Base-by-base conservation (phyloP, 2,797 vertebrate species). In the Sebastolobus alascanus region DNA sequence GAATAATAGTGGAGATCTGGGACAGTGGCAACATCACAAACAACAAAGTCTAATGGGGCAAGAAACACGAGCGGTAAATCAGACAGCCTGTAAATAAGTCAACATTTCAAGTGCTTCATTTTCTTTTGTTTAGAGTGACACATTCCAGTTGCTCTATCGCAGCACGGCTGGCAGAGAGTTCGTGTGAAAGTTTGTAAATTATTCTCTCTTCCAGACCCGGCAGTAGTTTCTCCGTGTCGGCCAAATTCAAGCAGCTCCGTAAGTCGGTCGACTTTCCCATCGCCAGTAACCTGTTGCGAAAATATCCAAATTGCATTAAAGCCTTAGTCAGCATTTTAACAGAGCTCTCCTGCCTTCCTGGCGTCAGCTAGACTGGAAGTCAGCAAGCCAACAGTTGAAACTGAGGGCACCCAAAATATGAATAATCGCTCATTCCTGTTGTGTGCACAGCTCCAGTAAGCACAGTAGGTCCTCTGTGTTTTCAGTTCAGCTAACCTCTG, bases 71-170 rank as follows among this genome's bases (percentile, higher is more conserved):
- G 52, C 4, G 1, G 14, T 43, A 18, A 50, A 59, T 67, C 27
- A 37, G 18, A 16, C 63, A 2, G n/a, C 12, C 14, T 55, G 27
- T 64, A 40, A 84, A 54, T 70, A 60, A 69, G 13, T 56, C n/a
- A 20, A 22, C 22, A 14, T 14, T 50, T 50, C 11, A 58, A 16
- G 22, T 38, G 22, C 18, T 35, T 31, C 1, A 11, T 61, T 46
- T 74, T 78, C 35, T 63, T 68, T 70, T 63, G 22, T 29, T 50
- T 20, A 18, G 3, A 29, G 18, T 6, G 18, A 8, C 25, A 38
- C 46, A 25, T 58, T 33, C 38, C 0, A 20, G n/a, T 27, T 54
- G 18, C 70, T 50, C 46, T 20, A 33, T 67, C 6, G 20, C 25
- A n/a, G 14, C 20, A 25, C 4, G 12, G 27, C 18, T 27, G 59